Percentiles rank a stretch among this genome's conserved stretches.
These are phyloP conservation scores for Dasysyrphus tricinctus DNA, from an alignment of 2,888 invertebrate genomes.

Conservation along the genomic window DNA sequence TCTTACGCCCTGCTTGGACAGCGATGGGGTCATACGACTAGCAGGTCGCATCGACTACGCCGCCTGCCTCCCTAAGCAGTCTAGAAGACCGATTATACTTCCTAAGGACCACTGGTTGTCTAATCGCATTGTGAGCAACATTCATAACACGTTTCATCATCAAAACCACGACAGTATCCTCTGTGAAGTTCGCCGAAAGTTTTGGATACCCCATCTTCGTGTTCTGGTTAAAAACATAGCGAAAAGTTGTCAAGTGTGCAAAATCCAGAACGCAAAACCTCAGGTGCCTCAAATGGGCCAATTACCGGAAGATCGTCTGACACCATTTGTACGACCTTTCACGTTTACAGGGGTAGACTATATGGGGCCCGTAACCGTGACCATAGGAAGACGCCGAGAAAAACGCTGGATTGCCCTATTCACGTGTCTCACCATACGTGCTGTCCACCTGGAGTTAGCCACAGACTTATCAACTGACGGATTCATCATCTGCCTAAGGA, in stretches of 20 bases:
- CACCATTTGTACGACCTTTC: neutral
- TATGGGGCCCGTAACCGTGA: neutral
- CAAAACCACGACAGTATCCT: neutral
- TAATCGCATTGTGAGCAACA: neutral
- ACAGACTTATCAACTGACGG: neutral
- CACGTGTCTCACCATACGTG: neutral
- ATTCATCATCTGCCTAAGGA: neutral
- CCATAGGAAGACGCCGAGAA: neutral
- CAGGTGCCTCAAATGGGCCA: constrained; percentile 8
- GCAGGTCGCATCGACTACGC: neutral
- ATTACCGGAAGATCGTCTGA: neutral
- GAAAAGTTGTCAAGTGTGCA: neutral
- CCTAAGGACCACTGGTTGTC: neutral
- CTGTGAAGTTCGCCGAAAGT: constrained; percentile 3
- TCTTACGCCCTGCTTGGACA: neutral
- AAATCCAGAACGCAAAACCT: neutral
- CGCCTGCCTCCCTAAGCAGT: neutral
- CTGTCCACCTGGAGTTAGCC: neutral
- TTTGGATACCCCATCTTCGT: neutral
- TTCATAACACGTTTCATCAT: neutral
- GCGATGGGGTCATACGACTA: neutral
- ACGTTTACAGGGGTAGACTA: constrained; percentile 20
- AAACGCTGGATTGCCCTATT: neutral
- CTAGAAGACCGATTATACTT: neutral
- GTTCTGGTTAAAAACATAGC: neutral